phyloP scores from a whole-genome alignment of 35 echinoderm and acorn worm genomes.

The Patiria miniata region DNA sequence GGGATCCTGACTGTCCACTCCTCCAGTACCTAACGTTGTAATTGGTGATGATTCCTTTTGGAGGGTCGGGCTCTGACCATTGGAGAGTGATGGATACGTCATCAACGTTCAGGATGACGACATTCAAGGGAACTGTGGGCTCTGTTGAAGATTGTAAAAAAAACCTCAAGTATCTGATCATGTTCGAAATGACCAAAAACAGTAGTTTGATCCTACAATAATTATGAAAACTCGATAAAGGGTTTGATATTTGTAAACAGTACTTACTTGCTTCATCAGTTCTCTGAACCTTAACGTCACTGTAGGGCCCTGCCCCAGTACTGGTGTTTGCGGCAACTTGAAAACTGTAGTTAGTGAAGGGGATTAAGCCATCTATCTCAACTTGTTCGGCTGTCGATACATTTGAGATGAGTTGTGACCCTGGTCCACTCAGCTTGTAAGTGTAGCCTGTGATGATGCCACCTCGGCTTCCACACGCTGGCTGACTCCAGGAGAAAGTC shows the following conservation, averaged over 20 bases:
- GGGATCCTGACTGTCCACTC: too few species aligned
- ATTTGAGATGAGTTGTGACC: neutral
- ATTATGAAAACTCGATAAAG: too few species aligned
- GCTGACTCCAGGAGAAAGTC: neutral
- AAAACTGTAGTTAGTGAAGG: conserved; percentile 22
- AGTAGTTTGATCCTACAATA: too few species aligned
- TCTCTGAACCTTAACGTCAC: neutral
- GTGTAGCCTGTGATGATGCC: neutral
- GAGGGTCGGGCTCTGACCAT: conserved; percentile 21
- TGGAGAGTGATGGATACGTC: neutral
- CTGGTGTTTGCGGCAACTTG: conserved; percentile 2
- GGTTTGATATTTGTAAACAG: too few species aligned
- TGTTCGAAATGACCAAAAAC: too few species aligned
- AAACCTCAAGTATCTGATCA: too few species aligned
- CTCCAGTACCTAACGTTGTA: conserved; percentile 19
- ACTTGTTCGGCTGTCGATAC: neutral
- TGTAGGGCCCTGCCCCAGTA: neutral
- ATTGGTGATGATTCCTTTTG: conserved; percentile 4
- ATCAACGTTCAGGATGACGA: neutral
- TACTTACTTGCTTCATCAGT: neutral
- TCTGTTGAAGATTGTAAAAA: neutral
- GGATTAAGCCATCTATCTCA: neutral
- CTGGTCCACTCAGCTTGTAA: neutral
- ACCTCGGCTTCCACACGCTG: conserved; percentile 6
- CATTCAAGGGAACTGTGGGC: neutral